Conservation (phyloP, 2,888 invertebrate species). For the Napeogenes inachia region DNA sequence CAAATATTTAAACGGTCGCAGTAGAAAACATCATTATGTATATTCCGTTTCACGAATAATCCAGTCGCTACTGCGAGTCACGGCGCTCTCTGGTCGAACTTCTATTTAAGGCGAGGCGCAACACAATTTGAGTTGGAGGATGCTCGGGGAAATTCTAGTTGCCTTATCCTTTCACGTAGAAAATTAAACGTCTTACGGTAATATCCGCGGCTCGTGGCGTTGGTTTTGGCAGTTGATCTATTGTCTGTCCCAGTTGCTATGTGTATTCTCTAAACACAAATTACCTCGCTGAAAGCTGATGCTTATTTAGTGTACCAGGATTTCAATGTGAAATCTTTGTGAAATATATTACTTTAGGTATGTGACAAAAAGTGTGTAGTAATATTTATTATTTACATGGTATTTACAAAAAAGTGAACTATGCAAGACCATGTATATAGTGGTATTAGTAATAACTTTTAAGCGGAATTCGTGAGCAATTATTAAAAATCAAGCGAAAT, state of each 20-base stretch:
- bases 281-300: constrained; percentile 34
- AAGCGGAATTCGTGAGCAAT: too few relatives aligned
- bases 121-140: constrained; percentile 63
- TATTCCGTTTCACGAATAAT: not conserved
- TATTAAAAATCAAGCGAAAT: too few relatives aligned
- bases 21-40: not conserved
- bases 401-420: too few relatives aligned
- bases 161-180: constrained; percentile 77
- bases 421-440: too few relatives aligned
- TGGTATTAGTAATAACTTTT: too few relatives aligned
- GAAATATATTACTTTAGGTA: too few relatives aligned
- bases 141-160: constrained; percentile 62
- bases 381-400: too few relatives aligned
- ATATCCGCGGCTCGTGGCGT: constrained; percentile 60
- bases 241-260: constrained; percentile 40
- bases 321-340: too few relatives aligned
- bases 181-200: constrained; percentile 75
- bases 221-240: constrained; percentile 72
- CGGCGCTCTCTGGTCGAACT: constrained; percentile 32
- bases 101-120: constrained; percentile 54
- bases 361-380: too few relatives aligned
- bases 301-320: not conserved
- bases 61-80: constrained; percentile 13
- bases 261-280: constrained; percentile 35
- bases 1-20: not conserved